phyloP scores from a whole-genome alignment of 2,888 invertebrate species.

The Heliconius hortense region DNA sequence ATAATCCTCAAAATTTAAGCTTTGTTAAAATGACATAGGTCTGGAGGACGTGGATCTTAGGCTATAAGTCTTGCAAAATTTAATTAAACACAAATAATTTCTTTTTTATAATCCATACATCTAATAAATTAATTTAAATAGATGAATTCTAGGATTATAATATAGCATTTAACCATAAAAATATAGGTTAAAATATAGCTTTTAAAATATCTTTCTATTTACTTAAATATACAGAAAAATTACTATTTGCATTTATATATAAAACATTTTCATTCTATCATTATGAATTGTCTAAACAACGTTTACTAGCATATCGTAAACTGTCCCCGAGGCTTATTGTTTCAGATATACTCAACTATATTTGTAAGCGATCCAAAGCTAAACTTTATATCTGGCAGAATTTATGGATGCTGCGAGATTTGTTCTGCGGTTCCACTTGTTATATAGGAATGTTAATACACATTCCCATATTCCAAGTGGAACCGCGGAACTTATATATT shows the following conservation, averaged over 20 bases:
- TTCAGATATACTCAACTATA: conserved; percentile 27
- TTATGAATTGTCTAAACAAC: conserved; percentile 13
- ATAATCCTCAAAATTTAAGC: too few species aligned
- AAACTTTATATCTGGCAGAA: conserved; percentile 31
- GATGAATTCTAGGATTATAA: background rate
- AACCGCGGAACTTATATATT: background rate
- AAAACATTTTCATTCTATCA: conserved; percentile 4
- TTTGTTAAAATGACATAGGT: too few species aligned
- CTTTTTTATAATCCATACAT: background rate
- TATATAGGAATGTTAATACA: background rate
- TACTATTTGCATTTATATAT: background rate
- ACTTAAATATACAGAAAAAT: background rate
- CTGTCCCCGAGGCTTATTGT: conserved; percentile 34
- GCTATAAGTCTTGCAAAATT: too few species aligned
- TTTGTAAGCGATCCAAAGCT: conserved; percentile 27
- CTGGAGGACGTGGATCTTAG: too few species aligned
- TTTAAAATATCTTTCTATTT: background rate
- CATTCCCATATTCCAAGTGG: too few species aligned
- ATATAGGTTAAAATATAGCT: background rate
- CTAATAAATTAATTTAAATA: background rate
- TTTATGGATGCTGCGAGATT: conserved; percentile 26
- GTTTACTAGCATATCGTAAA: conserved; percentile 31
- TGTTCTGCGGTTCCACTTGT: background rate
- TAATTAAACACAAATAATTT: background rate
- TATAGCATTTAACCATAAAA: too few species aligned